These are phyloP conservation scores for Argentina silus DNA, from an alignment of 2,797 vertebrate genomes.

Conservation along the genomic window DNA sequence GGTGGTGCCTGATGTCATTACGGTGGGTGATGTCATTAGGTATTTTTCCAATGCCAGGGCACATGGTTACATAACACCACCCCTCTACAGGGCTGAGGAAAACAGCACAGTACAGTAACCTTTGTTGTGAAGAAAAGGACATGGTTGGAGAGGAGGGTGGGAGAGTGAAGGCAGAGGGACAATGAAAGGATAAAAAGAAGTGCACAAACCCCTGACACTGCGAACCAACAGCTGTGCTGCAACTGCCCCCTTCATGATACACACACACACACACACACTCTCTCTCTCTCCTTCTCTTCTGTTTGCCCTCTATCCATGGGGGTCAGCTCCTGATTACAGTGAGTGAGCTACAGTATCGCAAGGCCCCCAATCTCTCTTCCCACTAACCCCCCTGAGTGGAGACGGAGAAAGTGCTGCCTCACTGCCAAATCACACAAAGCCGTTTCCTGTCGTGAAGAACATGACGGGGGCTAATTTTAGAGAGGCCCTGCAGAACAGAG, in stretches of 20 bases:
- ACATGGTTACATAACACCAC: no score
- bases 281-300: neutral
- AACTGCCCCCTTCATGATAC: conserved; percentile 6
- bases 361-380: conserved; percentile 37
- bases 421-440: conserved; percentile 79
- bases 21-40: neutral
- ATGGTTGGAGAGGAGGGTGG: no score
- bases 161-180: neutral
- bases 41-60: neutral
- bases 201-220: neutral
- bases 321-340: conserved; percentile 42
- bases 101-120: neutral
- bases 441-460: conserved; percentile 71
- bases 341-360: conserved; percentile 25
- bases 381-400: conserved; percentile 37
- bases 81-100: neutral
- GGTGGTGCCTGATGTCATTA: neutral
- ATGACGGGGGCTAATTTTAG: conserved; percentile 77
- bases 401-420: conserved; percentile 73
- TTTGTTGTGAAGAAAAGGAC: neutral
- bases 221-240: neutral
- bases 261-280: neutral
- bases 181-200: neutral
- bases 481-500: conserved; percentile 34
- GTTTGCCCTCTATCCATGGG: conserved; percentile 24